phyloP scores from a whole-genome alignment of 2,888 invertebrate species.

The Cheilosia impressa region DNA sequence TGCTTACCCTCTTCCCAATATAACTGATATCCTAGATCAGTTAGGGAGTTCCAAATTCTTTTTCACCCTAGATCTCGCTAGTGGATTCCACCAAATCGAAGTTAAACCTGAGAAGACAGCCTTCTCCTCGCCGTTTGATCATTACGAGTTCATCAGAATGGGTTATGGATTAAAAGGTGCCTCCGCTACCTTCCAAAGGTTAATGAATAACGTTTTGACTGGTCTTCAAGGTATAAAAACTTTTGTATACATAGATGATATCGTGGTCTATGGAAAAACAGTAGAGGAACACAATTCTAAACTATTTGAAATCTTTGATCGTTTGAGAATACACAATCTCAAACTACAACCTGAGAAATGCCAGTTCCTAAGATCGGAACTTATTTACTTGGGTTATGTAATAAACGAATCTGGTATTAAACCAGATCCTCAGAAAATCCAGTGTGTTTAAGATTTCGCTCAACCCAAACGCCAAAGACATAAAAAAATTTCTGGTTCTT shows the following conservation, averaged over 20 bases:
- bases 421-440: not conserved
- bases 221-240: constrained; percentile 1
- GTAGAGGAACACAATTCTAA: not conserved
- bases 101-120: constrained; percentile 2
- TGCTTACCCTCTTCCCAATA: constrained; percentile 16
- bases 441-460: not conserved
- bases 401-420: not conserved
- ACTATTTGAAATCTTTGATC: not conserved
- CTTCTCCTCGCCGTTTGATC: constrained; percentile 2
- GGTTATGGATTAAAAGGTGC: too few relatives aligned
- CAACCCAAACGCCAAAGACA: too few relatives aligned
- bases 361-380: not conserved
- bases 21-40: constrained; percentile 23
- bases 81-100: constrained; percentile 6
- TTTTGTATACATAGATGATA: not conserved
- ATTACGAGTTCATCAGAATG: not conserved
- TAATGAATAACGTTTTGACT: not conserved
- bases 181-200: not conserved
- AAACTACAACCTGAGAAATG: not conserved
- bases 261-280: not conserved
- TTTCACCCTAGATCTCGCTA: constrained; percentile 5
- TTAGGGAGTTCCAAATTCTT: constrained; percentile 8
- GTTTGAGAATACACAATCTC: not conserved
- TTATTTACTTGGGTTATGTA: not conserved
- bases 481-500: too few relatives aligned